Conservation (phyloP, 2,888 invertebrate genomes). For the Drosophila robusta region DNA sequence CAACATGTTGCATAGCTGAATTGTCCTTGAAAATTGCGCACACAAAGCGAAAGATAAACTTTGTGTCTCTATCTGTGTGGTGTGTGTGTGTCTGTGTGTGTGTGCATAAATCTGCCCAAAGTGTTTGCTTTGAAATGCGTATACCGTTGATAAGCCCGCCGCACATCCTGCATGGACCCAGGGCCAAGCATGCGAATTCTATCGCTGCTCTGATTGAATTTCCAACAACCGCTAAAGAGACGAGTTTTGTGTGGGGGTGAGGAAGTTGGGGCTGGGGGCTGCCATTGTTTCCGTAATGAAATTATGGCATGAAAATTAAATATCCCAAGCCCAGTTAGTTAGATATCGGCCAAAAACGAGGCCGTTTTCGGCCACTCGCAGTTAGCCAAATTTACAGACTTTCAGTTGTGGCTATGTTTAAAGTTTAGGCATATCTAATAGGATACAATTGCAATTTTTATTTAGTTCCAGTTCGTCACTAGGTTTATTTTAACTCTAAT, state of each 20-base stretch:
- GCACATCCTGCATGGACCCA: conserved; percentile 30
- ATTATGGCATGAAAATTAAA: conserved; percentile 78
- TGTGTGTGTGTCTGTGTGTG: conserved; percentile 19
- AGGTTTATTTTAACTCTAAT: no score
- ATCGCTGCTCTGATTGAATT: conserved; percentile 70
- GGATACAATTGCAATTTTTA: no score
- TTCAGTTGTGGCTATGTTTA: not conserved
- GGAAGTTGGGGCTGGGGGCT: not conserved
- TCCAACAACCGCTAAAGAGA: conserved; percentile 58
- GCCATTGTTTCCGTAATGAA: conserved; percentile 56
- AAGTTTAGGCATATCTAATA: not conserved
- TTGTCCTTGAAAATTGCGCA: conserved; percentile 68
- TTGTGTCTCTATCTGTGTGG: conserved; percentile 9
- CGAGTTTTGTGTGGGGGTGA: not conserved
- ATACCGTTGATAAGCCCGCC: conserved; percentile 68
- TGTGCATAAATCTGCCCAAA: conserved; percentile 70
- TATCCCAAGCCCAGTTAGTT: conserved; percentile 46
- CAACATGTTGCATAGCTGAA: conserved; percentile 31
- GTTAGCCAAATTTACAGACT: conserved; percentile 3
- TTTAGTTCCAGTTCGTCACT: no score
- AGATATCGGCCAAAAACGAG: conserved; percentile 19
- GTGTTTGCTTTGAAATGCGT: conserved; percentile 79
- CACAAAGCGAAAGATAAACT: conserved; percentile 69
- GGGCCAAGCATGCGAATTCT: conserved; percentile 26
- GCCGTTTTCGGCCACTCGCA: conserved; percentile 7